Conservation (phyloP, 2,797 vertebrate species). For the Momotus momota region DNA sequence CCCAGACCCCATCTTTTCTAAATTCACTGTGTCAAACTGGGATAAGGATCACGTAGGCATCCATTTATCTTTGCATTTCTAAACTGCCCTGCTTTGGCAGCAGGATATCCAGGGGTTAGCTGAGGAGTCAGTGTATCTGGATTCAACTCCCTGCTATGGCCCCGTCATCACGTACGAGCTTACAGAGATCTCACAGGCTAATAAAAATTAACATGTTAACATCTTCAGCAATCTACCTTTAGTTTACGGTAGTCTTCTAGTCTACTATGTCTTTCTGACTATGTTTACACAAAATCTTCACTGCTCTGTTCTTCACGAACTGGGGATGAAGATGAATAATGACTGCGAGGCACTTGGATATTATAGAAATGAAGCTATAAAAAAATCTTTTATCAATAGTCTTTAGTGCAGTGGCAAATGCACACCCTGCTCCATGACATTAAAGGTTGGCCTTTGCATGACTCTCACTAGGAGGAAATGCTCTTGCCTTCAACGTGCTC, state of each 20-base stretch:
- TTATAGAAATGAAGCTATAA: background rate
- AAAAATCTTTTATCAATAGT: background rate
- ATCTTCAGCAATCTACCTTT: background rate
- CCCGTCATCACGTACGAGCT: background rate
- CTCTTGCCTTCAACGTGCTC: background rate
- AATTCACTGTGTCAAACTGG: background rate
- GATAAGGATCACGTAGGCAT: background rate
- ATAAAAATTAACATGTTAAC: background rate
- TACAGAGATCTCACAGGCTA: background rate
- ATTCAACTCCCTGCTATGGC: background rate
- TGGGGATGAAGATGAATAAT: background rate
- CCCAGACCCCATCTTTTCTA: background rate
- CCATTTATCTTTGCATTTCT: background rate
- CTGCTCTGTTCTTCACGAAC: background rate
- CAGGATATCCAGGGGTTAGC: background rate
- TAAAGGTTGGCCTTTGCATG: background rate
- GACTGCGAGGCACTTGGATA: background rate
- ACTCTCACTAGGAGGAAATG: background rate
- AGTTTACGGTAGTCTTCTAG: background rate
- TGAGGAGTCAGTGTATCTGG: fast-evolving
- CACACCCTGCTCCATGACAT: background rate
- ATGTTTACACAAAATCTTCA: background rate
- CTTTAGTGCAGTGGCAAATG: background rate
- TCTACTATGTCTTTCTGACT: background rate
- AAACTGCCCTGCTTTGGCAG: background rate